A percentile compares a stretch with the other conserved stretches of the same genome.
These are phyloP conservation scores for Diarsia dahlii DNA, from an alignment of 2,888 invertebrate genomes.

Conservation along the genomic window DNA sequence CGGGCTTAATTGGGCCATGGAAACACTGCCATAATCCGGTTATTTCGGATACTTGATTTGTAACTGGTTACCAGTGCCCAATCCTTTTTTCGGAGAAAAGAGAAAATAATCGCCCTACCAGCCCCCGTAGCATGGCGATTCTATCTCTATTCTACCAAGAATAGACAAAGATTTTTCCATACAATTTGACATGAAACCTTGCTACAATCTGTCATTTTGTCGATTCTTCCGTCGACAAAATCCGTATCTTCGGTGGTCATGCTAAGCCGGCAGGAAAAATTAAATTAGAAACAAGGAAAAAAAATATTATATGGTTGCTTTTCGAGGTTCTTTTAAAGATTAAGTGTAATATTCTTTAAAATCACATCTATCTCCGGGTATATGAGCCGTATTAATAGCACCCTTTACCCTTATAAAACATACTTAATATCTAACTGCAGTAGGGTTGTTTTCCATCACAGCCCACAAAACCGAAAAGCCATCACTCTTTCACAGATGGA, in stretches of 20 bases:
- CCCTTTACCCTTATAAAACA: neutral
- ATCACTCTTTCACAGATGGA: slow-evolving; percentile 34
- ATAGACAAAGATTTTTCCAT: no score
- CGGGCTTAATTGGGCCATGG: neutral
- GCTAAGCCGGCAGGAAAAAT: no score
- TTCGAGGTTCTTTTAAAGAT: neutral
- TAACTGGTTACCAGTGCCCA: neutral
- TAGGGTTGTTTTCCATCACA: slow-evolving; percentile 31
- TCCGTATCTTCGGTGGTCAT: no score
- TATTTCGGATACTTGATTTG: slow-evolving; percentile 21
- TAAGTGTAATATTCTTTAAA: slow-evolving; percentile 8
- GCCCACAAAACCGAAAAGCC: slow-evolving; percentile 22
- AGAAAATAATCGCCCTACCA: no score
- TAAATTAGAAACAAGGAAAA: neutral
- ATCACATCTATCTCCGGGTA: slow-evolving; percentile 1
- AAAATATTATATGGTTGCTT: slow-evolving; percentile 2
- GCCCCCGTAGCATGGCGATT: no score
- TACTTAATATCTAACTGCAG: neutral
- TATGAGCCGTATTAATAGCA: slow-evolving; percentile 18
- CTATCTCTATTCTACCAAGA: no score
- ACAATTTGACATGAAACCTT: no score
- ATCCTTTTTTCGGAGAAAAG: neutral
- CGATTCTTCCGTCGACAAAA: no score
- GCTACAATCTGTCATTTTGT: no score
- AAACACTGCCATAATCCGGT: neutral